Conservation (phyloP, 1,140 invertebrate species). For the Scaptomyza hsui region DNA sequence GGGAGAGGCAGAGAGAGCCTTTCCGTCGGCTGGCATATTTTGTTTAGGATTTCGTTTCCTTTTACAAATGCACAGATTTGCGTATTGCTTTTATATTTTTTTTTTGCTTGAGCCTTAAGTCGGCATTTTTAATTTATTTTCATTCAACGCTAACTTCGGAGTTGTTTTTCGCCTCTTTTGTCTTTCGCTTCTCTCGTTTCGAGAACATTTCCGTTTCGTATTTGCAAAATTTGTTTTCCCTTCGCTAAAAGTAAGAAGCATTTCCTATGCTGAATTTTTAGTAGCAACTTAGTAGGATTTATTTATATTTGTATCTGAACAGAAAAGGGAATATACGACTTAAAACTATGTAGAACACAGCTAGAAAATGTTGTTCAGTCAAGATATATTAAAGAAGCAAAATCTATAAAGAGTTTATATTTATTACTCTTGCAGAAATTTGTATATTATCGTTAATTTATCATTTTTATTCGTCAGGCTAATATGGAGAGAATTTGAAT, state of each 20-base stretch:
- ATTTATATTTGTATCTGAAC: background rate
- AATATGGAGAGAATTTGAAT: no score
- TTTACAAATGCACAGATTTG: conserved; percentile 75
- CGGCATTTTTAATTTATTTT: conserved; percentile 77
- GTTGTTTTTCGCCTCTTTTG: conserved; percentile 16
- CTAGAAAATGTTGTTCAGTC: background rate
- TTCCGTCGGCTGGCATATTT: conserved; percentile 71
- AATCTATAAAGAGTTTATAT: no score
- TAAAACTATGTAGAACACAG: background rate
- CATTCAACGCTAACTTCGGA: conserved; percentile 13
- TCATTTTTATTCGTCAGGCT: no score
- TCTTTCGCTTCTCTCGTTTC: conserved; percentile 21
- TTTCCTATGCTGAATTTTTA: conserved; percentile 54
- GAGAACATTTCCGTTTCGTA: conserved; percentile 75
- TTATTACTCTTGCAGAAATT: no score
- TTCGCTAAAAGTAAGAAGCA: conserved; percentile 9
- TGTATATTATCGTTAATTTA: no score
- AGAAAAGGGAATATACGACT: background rate
- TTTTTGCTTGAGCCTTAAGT: conserved; percentile 62
- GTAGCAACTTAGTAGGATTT: conserved; percentile 10
- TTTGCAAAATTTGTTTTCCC: conserved; percentile 66
- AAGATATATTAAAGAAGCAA: background rate
- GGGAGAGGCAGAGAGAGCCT: conserved; percentile 10
- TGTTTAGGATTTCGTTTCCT: conserved; percentile 71
- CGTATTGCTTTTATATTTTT: conserved; percentile 53